These are phyloP conservation scores for Macrochelys suwanniensis DNA, from an alignment of 2,797 vertebrate species.

Conservation along the genomic window DNA sequence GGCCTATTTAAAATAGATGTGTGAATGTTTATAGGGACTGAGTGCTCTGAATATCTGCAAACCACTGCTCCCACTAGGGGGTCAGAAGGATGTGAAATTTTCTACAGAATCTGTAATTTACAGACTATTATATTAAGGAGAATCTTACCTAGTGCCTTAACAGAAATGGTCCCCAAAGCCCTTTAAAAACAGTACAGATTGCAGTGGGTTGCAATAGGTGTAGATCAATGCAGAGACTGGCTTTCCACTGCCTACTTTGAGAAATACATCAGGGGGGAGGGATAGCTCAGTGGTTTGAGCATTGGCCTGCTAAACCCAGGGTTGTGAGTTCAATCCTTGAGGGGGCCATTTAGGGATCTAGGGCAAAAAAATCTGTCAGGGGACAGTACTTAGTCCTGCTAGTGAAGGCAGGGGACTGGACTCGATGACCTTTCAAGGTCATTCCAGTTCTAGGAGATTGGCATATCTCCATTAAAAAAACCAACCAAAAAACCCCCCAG, in stretches of 20 bases:
- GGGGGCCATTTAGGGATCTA: no score
- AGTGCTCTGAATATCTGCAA: neutral
- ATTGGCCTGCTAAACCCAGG: no score
- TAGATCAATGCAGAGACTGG: accelerated
- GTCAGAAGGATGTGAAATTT: neutral
- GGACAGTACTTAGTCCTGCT: no score
- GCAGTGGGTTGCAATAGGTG: accelerated
- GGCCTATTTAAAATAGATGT: neutral
- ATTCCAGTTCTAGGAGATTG: no score
- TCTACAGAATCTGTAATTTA: neutral
- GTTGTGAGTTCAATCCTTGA: no score
- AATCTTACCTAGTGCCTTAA: neutral
- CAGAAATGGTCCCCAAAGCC: neutral
- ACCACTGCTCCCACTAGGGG: neutral
- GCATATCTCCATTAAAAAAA: no score
- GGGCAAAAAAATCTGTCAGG: no score
- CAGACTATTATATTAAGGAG: accelerated
- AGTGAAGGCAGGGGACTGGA: no score
- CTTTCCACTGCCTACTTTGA: accelerated
- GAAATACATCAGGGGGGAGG: no score
- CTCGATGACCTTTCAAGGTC: no score
- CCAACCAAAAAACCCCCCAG: no score
- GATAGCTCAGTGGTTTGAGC: no score
- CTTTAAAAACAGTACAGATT: neutral
- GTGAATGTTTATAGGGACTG: neutral